Conservation (phyloP, 2,888 invertebrate genomes). For the Hipparchia semele region DNA sequence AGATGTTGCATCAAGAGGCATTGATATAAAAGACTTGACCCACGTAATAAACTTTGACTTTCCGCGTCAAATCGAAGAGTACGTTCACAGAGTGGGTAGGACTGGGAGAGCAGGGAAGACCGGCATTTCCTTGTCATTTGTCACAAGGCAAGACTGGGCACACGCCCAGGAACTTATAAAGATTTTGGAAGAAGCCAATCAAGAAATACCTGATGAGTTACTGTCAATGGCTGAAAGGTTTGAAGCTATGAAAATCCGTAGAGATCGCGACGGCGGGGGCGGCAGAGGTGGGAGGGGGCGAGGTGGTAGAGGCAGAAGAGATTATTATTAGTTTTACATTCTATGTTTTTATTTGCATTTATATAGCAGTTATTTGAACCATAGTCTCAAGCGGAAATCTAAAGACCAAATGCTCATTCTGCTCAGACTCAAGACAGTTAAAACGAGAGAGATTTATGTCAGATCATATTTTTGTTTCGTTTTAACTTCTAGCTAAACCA, state of each 20-base stretch:
- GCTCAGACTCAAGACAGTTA: too few species aligned
- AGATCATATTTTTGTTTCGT: too few species aligned
- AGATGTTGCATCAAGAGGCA: constrained; percentile 96
- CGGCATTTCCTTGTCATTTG: constrained; percentile 92
- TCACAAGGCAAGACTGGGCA: constrained; percentile 92
- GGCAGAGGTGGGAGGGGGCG: constrained; percentile 63
- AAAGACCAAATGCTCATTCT: too few species aligned
- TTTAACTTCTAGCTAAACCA: too few species aligned
- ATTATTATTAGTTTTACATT: constrained; percentile 52
- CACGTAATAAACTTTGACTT: constrained; percentile 97
- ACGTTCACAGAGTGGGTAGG: constrained; percentile 97
- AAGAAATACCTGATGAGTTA: constrained; percentile 91
- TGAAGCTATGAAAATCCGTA: constrained; percentile 85
- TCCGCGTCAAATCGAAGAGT: constrained; percentile 97
- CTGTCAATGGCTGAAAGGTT: constrained; percentile 89
- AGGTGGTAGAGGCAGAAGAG: constrained; percentile 57
- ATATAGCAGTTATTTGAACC: constrained; percentile 5
- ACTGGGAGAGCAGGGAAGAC: constrained; percentile 95
- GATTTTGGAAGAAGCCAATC: constrained; percentile 94
- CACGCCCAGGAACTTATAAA: constrained; percentile 91
- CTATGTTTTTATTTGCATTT: constrained; percentile 6
- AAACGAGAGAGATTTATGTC: too few species aligned
- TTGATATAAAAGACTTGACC: constrained; percentile 95
- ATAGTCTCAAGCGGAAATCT: not conserved
- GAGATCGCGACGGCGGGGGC: constrained; percentile 79